Evolutionary conservation across 2,888 invertebrate genomes (phyloP), one percentile per base, ranked within the genome.

Genomic region (Heliconius charithonia): DNA sequence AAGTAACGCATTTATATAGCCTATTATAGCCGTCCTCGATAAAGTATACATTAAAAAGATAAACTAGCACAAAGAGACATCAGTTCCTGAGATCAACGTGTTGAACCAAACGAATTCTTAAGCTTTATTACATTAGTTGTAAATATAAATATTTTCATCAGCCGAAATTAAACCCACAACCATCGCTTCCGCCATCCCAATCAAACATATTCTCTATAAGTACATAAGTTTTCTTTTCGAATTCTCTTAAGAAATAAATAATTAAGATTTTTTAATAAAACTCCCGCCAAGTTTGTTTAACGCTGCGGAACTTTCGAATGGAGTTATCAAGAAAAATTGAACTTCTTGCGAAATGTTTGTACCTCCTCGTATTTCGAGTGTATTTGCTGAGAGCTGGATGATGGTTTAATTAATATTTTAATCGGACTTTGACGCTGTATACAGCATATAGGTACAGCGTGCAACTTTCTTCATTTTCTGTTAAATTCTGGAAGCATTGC

Each of bases 291-390:
- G 80, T 75, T 79, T 74, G 76, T 71, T 32, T 66, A 76, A 63
- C 67, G 62, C 37, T 56, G 71, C 6, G 74, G 65, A 81, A 81
- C 76, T 81, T 80, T 75, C 29, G 59, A 67, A 79, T 59, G 76
- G 78, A 81, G 76, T 80, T 77, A 74, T 78, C 45, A 80, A 76
- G 80, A 83, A 79, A 66, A 76, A 81, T 63, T 69, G 32, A 72
- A 79, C 59, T 77, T 78, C 70, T 77, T 65, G 70, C 67, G 80
- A 82, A 82, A 41, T 74, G 41, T 69, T 13, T 6, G 69, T 69
- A 69, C 69, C 70, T 45, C 69, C 51, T 77, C 69, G 66, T 29
- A 69, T 77, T 78, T 78, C 76, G 75, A 51, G 22, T 12, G 51
- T 66, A 80, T 51, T 66, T 66, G 70, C 32, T 16, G 10, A 27